Conservation (phyloP, 2,888 invertebrate genomes). For the Nemapogon koenigi region DNA sequence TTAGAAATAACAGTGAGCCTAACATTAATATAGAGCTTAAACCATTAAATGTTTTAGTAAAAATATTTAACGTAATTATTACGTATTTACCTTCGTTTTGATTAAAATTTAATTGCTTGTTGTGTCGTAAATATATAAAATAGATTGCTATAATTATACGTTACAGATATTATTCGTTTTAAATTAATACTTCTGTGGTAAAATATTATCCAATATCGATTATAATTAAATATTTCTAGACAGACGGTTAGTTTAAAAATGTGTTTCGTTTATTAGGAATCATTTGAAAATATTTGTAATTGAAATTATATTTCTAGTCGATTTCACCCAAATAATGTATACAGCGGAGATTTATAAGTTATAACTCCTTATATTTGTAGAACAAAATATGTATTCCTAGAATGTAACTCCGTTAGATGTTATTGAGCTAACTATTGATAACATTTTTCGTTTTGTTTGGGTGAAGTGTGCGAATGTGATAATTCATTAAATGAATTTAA, state of each 20-base stretch:
- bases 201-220: no score
- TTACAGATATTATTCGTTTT: constrained; percentile 30
- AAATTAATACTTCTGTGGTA: no score
- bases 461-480: constrained; percentile 48
- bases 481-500: constrained; percentile 30
- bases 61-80: constrained; percentile 45
- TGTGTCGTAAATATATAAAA: constrained; percentile 43
- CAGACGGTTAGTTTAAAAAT: no score
- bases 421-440: constrained; percentile 17
- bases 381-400: no score
- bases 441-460: constrained; percentile 25
- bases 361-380: no score
- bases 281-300: no score
- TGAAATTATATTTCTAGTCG: constrained; percentile 58
- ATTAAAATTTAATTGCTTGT: constrained; percentile 52
- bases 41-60: constrained; percentile 57
- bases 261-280: no score
- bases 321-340: constrained; percentile 48
- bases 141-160: constrained; percentile 39
- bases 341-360: no score
- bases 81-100: constrained; percentile 57
- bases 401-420: constrained; percentile 18
- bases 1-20: constrained; percentile 49
- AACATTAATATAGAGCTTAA: constrained; percentile 59
- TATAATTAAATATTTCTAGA: no score